Percentiles rank a stretch among this genome's conserved stretches.
These are phyloP conservation scores for Apeltes quadracus DNA, from an alignment of 2,113 vertebrate genomes.

Conservation along the genomic window DNA sequence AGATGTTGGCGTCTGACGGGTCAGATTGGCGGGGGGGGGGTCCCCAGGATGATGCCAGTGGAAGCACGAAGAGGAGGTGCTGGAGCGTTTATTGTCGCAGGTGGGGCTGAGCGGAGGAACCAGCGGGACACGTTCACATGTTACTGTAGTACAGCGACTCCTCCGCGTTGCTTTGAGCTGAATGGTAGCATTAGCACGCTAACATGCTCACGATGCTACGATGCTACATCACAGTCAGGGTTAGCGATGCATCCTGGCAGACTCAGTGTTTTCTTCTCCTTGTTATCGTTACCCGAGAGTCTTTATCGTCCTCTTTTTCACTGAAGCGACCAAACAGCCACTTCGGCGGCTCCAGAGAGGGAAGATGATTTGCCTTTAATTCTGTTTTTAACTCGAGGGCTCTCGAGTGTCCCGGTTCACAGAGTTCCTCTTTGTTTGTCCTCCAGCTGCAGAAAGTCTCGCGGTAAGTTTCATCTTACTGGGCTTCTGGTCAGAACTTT, in stretches of 20 bases:
- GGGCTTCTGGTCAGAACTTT: conserved; percentile 33
- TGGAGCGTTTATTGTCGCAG: conserved; percentile 78
- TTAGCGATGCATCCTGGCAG: too few species aligned
- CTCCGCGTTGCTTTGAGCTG: background rate
- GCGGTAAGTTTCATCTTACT: conserved; percentile 53
- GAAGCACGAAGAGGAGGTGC: conserved; percentile 69
- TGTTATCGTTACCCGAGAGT: too few species aligned
- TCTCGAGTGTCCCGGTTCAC: conserved; percentile 54
- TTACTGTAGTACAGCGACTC: conserved; percentile 21
- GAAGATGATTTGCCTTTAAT: conserved; percentile 38
- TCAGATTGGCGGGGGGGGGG: too few species aligned
- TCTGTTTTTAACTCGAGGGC: conserved; percentile 38
- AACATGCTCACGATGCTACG: too few species aligned
- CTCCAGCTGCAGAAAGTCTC: conserved; percentile 56
- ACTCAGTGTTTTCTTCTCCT: too few species aligned
- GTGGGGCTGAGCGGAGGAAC: conserved; percentile 68
- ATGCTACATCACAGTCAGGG: background rate
- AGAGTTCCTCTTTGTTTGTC: conserved; percentile 57
- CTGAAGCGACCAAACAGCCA: conserved; percentile 58
- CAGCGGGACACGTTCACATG: conserved; percentile 54
- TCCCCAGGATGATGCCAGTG: conserved; percentile 58
- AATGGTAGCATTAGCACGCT: background rate
- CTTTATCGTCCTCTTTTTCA: conserved; percentile 37
- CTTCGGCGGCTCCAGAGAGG: conserved; percentile 33
- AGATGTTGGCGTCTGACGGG: too few species aligned